Evolutionary conservation across 1,140 invertebrate genomes (phyloP).

Genomic region (Lepidurus apus): DNA sequence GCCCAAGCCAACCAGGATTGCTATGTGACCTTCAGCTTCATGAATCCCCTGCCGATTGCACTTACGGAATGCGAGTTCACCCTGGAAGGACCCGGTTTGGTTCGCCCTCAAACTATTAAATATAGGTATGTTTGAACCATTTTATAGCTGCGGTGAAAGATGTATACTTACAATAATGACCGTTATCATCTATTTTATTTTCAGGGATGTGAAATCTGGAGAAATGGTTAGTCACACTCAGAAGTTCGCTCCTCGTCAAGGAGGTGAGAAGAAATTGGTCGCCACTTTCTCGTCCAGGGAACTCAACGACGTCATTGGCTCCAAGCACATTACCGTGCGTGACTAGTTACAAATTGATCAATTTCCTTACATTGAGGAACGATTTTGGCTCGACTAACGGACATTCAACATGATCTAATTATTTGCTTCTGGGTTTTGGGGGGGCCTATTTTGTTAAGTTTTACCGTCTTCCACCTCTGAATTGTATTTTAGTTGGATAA

Average conservation of each 20-base stretch:
- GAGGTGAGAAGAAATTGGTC: slow-evolving; percentile 42
- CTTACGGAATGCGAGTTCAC: slow-evolving; percentile 61
- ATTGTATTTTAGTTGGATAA: no score
- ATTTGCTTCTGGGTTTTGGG: neutral
- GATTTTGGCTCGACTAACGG: neutral
- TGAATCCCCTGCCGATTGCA: slow-evolving; percentile 58
- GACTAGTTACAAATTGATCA: slow-evolving; percentile 35
- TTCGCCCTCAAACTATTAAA: slow-evolving; percentile 52
- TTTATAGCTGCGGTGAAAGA: neutral
- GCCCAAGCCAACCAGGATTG: slow-evolving; percentile 33
- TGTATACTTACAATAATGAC: neutral
- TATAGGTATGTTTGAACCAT: slow-evolving; percentile 43
- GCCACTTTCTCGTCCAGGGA: slow-evolving; percentile 42
- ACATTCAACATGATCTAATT: neutral
- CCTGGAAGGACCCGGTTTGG: slow-evolving; percentile 61
- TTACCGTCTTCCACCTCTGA: neutral
- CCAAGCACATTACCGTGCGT: slow-evolving; percentile 44
- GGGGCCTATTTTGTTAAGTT: neutral
- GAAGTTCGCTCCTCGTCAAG: slow-evolving; percentile 39
- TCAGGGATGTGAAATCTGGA: slow-evolving; percentile 40
- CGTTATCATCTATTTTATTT: slow-evolving; percentile 30
- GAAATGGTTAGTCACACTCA: slow-evolving; percentile 40
- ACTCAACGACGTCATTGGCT: slow-evolving; percentile 41
- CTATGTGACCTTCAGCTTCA: slow-evolving; percentile 56
- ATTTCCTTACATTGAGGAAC: neutral